Base-by-base conservation (phyloP, 1,140 invertebrate genomes). In the Saccostrea cuccullata region DNA sequence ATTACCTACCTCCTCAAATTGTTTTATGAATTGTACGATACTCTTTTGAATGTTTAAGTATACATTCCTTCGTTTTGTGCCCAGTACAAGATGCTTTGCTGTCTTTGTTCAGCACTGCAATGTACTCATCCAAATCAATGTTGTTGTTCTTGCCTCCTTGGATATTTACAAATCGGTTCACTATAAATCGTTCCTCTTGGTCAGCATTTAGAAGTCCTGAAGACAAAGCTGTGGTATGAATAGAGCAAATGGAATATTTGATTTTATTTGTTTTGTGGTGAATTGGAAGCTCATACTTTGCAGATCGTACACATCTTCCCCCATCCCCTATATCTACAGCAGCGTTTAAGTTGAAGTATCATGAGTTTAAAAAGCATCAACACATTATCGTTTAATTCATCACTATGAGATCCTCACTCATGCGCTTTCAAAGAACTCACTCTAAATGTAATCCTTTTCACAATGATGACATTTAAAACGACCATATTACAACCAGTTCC, bases 21-120 rank as follows among this genome's bases (percentile, higher is more conserved):
- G 26, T 11, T 55, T 82, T 17, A 55, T 58, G 6, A 58, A 26
- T 26, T 77, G 58, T 47, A 77, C 56, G 20, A 55, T 86, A 86
- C 36, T 86, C 86, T 55, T 30, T 86, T 20, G 86, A 87, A 58
- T 87, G 86, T 15, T 20, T 23, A 11, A 87, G 20, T 40, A 82
- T 87, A 23, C 86, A 82, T 77, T 87, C 86, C 40, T 87, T 73
- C 6, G 86, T 82, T 47, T 87, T 73, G 40, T 87, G 47, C 12
- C 70, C 86, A 15, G 86, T 36, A 67, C 85, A 86, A 12, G 85
- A 55, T 11, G 55, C 82, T 30, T 87, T 87, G 82, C 77, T 87
- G 86, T 87, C 86, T 0, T 55, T 20, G 73, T 87, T 87, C 13
- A 87, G 73, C 82, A 87, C 60, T 55, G 84, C 86, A 20, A 87